phyloP scores from a whole-genome alignment of 2,888 invertebrate genomes.

The Eupithecia subfuscata region DNA sequence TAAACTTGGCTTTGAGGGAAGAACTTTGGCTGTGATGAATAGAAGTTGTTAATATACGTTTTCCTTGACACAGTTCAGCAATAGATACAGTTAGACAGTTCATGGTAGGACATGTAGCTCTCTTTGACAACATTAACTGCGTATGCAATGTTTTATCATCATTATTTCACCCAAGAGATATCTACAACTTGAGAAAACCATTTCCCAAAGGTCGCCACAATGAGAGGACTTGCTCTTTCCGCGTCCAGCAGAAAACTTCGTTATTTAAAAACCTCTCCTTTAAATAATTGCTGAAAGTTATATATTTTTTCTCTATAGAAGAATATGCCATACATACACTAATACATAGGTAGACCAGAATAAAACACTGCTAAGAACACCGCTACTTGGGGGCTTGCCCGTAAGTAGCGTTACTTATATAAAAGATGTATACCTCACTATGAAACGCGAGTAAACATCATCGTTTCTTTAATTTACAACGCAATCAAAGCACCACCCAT shows the following conservation, averaged over 20 bases:
- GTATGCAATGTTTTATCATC: background rate
- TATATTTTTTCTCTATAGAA: background rate
- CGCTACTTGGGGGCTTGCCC: no score
- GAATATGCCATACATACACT: background rate
- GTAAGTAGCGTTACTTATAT: no score
- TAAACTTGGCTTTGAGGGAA: slow-evolving; percentile 19
- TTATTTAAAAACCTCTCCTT: background rate
- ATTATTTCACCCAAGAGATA: background rate
- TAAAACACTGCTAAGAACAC: background rate
- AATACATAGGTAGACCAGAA: background rate
- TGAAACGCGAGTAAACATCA: background rate
- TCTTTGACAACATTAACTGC: background rate
- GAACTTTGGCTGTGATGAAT: slow-evolving; percentile 12
- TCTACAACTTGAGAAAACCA: background rate
- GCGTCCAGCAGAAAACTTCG: background rate
- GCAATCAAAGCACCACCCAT: background rate
- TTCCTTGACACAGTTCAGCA: slow-evolving; percentile 8
- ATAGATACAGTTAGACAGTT: background rate
- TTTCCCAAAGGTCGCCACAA: background rate
- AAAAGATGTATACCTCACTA: background rate
- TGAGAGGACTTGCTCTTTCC: background rate
- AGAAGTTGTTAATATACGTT: slow-evolving; percentile 6
- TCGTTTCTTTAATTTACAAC: background rate
- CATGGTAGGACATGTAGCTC: background rate
- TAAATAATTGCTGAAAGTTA: background rate